Conservation (phyloP, 2,888 invertebrate species). For the Caenorhabditis uteleia region DNA sequence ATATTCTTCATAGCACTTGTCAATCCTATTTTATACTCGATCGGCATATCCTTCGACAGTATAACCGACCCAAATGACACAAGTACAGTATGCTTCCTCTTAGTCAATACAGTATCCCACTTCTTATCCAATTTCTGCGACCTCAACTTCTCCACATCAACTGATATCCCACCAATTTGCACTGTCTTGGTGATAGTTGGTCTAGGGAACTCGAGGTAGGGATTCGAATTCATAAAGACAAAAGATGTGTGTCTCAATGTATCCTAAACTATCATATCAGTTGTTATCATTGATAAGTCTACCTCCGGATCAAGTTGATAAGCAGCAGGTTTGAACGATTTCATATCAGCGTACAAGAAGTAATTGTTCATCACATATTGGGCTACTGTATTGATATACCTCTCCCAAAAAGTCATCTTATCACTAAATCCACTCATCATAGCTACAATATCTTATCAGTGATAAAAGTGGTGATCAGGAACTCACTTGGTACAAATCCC, state of each 20-base stretch:
- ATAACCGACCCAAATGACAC: slow-evolving; percentile 32
- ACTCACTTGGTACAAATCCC: slow-evolving; percentile 8
- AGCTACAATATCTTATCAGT: too few relatives aligned
- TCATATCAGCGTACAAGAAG: not conserved
- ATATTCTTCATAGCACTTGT: slow-evolving; percentile 9
- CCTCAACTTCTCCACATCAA: slow-evolving; percentile 11
- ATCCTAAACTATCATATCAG: too few relatives aligned
- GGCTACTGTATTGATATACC: slow-evolving; percentile 13
- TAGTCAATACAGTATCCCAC: slow-evolving; percentile 5
- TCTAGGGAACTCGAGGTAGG: slow-evolving; percentile 27
- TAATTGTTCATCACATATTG: not conserved
- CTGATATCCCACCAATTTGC: slow-evolving; percentile 29
- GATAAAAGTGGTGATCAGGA: too few relatives aligned
- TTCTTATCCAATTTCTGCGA: slow-evolving; percentile 8
- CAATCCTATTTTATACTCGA: slow-evolving; percentile 2
- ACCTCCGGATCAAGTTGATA: slow-evolving; percentile 5
- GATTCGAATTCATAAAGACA: slow-evolving; percentile 28
- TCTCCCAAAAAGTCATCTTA: slow-evolving; percentile 17
- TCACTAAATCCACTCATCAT: slow-evolving; percentile 11
- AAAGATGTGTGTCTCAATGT: slow-evolving; percentile 9
- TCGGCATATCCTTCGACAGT: slow-evolving; percentile 28
- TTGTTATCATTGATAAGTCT: too few relatives aligned
- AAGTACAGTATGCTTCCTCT: slow-evolving; percentile 16
- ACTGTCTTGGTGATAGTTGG: slow-evolving; percentile 24
- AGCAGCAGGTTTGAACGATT: slow-evolving; percentile 2